A percentile compares a stretch with the other conserved stretches of the same genome.
Evolutionary conservation across 1,140 invertebrate species (phyloP).

Genomic region (Heliconius hewitsoni): DNA sequence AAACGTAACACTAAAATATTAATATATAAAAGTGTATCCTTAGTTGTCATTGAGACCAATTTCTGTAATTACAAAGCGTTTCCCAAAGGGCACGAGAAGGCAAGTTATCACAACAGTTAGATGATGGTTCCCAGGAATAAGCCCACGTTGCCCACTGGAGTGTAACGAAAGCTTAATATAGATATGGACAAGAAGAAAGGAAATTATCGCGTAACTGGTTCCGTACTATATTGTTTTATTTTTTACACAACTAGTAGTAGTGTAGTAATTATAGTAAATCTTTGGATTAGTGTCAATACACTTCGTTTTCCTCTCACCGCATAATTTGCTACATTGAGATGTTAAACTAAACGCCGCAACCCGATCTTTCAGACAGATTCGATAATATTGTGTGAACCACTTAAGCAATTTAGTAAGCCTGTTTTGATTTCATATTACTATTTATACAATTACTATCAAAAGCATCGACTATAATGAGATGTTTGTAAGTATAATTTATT

Average conservation of each 20-base stretch:
- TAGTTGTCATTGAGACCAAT: slow-evolving; percentile 2
- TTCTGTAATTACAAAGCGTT: not conserved
- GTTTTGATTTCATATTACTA: too few relatives aligned
- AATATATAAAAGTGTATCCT: not conserved
- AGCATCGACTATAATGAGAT: too few relatives aligned
- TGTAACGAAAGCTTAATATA: not conserved
- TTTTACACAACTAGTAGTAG: not conserved
- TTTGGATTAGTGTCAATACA: too few relatives aligned
- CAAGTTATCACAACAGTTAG: slow-evolving; percentile 4
- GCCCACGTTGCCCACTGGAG: not conserved
- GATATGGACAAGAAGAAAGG: not conserved
- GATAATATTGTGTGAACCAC: too few relatives aligned
- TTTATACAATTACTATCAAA: too few relatives aligned
- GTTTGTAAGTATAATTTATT: too few relatives aligned
- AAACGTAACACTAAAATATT: not conserved
- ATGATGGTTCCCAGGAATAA: not conserved
- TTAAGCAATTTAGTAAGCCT: too few relatives aligned
- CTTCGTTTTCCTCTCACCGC: too few relatives aligned
- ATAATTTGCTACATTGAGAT: too few relatives aligned
- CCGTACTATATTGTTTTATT: not conserved
- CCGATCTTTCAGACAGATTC: too few relatives aligned
- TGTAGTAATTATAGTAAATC: too few relatives aligned
- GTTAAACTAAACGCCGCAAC: too few relatives aligned
- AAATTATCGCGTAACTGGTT: not conserved
- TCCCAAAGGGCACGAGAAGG: not conserved